phyloP scores from a whole-genome alignment of 64 coral and sea anemone genomes.

The Dendrophyllia cribrosa region DNA sequence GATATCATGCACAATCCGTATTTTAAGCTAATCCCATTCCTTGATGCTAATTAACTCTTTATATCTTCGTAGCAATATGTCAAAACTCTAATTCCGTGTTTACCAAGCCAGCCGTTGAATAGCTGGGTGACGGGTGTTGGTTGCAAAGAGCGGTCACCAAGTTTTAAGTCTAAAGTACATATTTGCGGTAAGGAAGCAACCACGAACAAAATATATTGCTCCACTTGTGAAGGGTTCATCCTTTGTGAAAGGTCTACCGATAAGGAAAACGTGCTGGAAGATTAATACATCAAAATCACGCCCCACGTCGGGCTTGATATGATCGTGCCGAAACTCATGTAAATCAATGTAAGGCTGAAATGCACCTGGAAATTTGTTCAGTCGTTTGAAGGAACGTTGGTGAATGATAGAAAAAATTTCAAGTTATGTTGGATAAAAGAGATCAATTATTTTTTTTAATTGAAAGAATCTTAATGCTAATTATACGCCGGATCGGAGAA shows the following conservation, averaged over 20 bases:
- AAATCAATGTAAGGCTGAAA: not conserved
- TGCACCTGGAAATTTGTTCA: too few species aligned
- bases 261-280: not conserved
- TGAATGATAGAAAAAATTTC: too few species aligned
- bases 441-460: too few species aligned
- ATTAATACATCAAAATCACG: not conserved
- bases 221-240: not conserved
- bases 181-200: not conserved
- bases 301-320: not conserved
- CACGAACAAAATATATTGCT: not conserved
- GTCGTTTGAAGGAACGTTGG: too few species aligned
- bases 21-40: not conserved
- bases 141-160: not conserved
- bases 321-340: not conserved
- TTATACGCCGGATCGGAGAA: too few species aligned
- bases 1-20: not conserved
- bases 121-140: not conserved
- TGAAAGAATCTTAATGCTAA: too few species aligned
- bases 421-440: too few species aligned
- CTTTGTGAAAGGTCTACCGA: not conserved
- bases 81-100: slow-evolving; percentile 3
- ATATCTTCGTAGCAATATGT: not conserved
- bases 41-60: not conserved
- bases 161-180: not conserved
- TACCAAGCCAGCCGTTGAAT: not conserved